A percentile compares a stretch with the other conserved stretches of the same genome.
Evolutionary conservation across 2,888 invertebrate species (phyloP).

Genomic region (Drosophila mercatorum): DNA sequence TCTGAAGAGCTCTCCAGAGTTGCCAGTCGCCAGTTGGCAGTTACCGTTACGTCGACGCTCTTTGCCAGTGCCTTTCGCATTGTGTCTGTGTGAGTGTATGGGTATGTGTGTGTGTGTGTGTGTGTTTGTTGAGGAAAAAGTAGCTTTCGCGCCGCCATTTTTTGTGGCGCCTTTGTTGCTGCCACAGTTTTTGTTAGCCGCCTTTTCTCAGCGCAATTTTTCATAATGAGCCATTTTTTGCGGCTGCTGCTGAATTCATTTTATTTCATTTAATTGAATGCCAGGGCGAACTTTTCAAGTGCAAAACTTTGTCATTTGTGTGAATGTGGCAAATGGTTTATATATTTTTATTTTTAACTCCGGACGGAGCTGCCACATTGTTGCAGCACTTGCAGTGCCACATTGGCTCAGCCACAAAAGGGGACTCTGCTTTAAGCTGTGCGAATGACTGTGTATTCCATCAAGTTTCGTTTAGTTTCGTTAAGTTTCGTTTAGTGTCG

Average conservation of each 20-base stretch:
- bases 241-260: constrained; percentile 29
- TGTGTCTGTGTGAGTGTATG: constrained; percentile 25
- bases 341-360: constrained; percentile 35
- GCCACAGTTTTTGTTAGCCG: constrained; percentile 66
- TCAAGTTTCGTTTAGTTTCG: neutral
- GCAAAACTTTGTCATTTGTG: constrained; percentile 83
- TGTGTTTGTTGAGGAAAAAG: constrained; percentile 63
- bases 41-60: constrained; percentile 49
- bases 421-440: neutral
- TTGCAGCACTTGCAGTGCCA: neutral
- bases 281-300: constrained; percentile 73
- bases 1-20: constrained; percentile 76
- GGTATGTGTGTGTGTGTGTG: constrained; percentile 29
- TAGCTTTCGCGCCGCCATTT: constrained; percentile 84
- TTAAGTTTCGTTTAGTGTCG: neutral
- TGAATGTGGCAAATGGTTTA: constrained; percentile 75
- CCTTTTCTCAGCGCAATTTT: constrained; percentile 69
- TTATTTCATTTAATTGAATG: constrained; percentile 61
- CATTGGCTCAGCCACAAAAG: neutral
- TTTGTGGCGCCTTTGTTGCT: constrained; percentile 81
- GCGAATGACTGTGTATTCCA: constrained; percentile 19
- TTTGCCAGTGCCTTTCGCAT: constrained; percentile 30
- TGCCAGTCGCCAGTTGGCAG: constrained; percentile 61
- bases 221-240: constrained; percentile 72
- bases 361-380: constrained; percentile 17